Evolutionary conservation across 2,113 vertebrate genomes (phyloP).

Genomic region (Prinia subflava): DNA sequence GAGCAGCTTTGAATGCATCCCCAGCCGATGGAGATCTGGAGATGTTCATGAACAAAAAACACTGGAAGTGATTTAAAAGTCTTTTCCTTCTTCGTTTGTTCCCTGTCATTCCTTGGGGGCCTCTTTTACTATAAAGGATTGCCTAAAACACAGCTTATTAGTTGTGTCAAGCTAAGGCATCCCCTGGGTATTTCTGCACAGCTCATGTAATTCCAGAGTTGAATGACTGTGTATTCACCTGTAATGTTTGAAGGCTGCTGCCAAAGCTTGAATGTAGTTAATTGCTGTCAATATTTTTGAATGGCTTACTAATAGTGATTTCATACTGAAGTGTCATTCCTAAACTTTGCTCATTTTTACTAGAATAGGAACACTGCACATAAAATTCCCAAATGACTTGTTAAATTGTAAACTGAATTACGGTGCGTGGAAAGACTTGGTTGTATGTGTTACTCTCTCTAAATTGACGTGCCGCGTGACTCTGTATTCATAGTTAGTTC

Average conservation of each 20-base stretch:
- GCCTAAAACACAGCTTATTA: slow-evolving; percentile 66
- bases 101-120: background rate
- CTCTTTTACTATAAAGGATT: slow-evolving; percentile 14
- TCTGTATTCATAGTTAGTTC: background rate
- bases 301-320: slow-evolving; percentile 63
- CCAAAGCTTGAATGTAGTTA: slow-evolving; percentile 58
- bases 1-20: background rate
- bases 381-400: slow-evolving; percentile 43
- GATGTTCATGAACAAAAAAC: background rate
- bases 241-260: slow-evolving; percentile 64
- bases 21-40: background rate
- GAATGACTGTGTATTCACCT: slow-evolving; percentile 60
- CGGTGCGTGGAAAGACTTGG: background rate
- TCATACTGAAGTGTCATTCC: slow-evolving; percentile 56
- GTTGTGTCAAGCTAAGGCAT: slow-evolving; percentile 56
- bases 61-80: background rate
- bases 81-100: background rate
- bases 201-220: slow-evolving; percentile 62
- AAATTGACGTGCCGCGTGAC: slow-evolving; percentile 12
- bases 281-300: slow-evolving; percentile 70
- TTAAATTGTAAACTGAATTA: slow-evolving; percentile 58
- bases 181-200: slow-evolving; percentile 70
- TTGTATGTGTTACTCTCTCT: slow-evolving; percentile 5
- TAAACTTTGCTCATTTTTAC: slow-evolving; percentile 55
- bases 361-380: slow-evolving; percentile 40